Conservation (phyloP, 2,797 vertebrate genomes). For the Huso huso region DNA sequence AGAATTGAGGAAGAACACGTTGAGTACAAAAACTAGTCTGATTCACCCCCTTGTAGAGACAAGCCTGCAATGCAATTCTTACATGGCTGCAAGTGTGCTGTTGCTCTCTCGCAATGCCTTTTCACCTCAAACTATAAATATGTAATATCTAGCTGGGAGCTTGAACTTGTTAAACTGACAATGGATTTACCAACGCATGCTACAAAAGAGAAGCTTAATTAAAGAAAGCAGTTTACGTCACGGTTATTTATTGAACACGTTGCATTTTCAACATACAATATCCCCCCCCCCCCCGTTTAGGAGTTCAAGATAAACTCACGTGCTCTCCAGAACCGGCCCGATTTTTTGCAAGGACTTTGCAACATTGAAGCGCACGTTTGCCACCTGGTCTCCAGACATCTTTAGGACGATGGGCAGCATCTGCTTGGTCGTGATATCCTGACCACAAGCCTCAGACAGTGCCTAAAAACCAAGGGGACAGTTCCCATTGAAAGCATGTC, state of each 20-base stretch:
- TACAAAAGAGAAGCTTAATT: too few relatives aligned
- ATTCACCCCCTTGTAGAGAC: too few relatives aligned
- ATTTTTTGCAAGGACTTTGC: constrained; percentile 86
- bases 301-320: constrained; percentile 47
- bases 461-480: constrained; percentile 44
- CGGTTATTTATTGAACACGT: too few relatives aligned
- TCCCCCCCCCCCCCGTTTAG: not conserved
- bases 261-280: too few relatives aligned
- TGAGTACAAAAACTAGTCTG: not conserved
- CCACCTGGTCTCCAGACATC: constrained; percentile 87
- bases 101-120: too few relatives aligned
- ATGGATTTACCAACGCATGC: too few relatives aligned
- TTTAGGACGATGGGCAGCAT: constrained; percentile 84
- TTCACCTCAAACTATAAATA: too few relatives aligned
- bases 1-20: constrained; percentile 15
- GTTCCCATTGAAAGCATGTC: not conserved
- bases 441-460: constrained; percentile 75
- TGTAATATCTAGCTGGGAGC: too few relatives aligned
- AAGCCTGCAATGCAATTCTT: not conserved
- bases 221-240: too few relatives aligned
- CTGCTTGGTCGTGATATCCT: constrained; percentile 85
- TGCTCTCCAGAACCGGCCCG: constrained; percentile 73
- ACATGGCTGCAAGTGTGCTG: not conserved
- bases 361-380: constrained; percentile 87
- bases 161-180: too few relatives aligned